Percentiles rank a stretch among this genome's conserved stretches.
phyloP scores from a whole-genome alignment of 2,113 vertebrate species.

The Apaloderma vittatum region DNA sequence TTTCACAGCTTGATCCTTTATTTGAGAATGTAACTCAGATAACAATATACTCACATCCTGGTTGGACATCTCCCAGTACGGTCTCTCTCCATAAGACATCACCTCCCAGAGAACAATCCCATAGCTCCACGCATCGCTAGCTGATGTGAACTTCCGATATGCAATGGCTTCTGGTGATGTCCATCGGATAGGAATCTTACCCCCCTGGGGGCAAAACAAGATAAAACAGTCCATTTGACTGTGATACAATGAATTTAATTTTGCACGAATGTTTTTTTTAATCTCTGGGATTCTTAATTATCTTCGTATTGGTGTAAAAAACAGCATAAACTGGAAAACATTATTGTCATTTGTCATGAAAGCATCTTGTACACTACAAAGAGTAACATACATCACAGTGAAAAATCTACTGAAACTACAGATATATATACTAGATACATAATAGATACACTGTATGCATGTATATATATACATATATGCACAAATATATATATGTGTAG shows the following conservation, averaged over 20 bases:
- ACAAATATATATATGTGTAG: background rate
- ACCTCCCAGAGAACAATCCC: conserved; percentile 99
- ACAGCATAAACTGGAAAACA: rapidly evolving
- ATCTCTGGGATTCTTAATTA: background rate
- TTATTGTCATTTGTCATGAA: background rate
- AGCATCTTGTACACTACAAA: background rate
- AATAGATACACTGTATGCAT: too few relatives aligned
- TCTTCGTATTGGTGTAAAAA: background rate
- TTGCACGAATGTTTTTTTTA: background rate
- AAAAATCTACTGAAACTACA: background rate
- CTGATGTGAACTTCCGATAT: conserved; percentile 97
- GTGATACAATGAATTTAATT: background rate
- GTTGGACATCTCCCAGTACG: conserved; percentile 99
- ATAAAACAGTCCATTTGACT: background rate
- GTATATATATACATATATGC: too few relatives aligned
- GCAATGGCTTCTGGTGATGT: conserved; percentile 97
- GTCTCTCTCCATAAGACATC: conserved; percentile 96
- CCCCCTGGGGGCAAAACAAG: conserved; percentile 83
- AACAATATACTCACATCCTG: conserved; percentile 90
- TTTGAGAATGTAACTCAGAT: conserved; percentile 37
- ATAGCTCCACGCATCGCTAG: conserved; percentile 95
- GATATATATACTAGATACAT: too few relatives aligned
- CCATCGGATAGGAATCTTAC: conserved; percentile 98
- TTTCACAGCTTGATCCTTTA: conserved; percentile 62
- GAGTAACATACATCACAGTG: background rate